Base-by-base conservation (phyloP, 2,888 invertebrate genomes). In the Erynnis tages region DNA sequence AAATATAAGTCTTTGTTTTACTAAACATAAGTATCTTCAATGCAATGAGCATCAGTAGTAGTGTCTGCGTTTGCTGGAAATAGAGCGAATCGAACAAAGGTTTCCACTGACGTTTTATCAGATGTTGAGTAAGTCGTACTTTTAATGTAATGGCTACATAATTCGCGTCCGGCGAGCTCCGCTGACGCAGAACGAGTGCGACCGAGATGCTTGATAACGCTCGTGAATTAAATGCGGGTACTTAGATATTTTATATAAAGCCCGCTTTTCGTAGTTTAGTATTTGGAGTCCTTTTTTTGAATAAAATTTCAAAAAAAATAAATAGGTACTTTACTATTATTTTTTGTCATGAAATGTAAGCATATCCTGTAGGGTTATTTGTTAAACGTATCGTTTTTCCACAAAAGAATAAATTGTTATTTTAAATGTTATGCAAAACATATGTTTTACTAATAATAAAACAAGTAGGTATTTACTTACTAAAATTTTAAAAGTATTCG, bases 231-330 rank as follows among this genome's bases (percentile, higher is more conserved):
- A 76, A 73, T 68, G 76, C 71, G 76, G 79, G 76, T 80, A 79
- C 79, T 79, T 72, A 72, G 71, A 73, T 78, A 76, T 80, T 83
- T 86, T 83, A 86, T 83, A 8, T 16, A 74, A 74, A 73, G 73
- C 73, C 71, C 75, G 69, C 16, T 46, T 35, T n/a, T 73, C 66
- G 67, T 66, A 71, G 76, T 73, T 75, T 76, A 82, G 76, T 79
- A 77, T 71, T 77, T 5, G n/a, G n/a, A n/a, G n/a, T n/a, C n/a
- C n/a, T n/a, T n/a, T n/a, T n/a, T n/a, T n/a, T n/a, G n/a, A n/a
- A n/a, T n/a, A n/a, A n/a, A n/a, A n/a, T n/a, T n/a, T n/a, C n/a
- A n/a, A n/a, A n/a, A n/a, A n/a, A n/a, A n/a, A n/a, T n/a, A 21
- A 21, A 21, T 21, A 21, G 21, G 21, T 21, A n/a, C n/a, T n/a